These are phyloP conservation scores for Pseudomugil gertrudae DNA, from an alignment of 2,797 vertebrate genomes.

Conservation along the genomic window DNA sequence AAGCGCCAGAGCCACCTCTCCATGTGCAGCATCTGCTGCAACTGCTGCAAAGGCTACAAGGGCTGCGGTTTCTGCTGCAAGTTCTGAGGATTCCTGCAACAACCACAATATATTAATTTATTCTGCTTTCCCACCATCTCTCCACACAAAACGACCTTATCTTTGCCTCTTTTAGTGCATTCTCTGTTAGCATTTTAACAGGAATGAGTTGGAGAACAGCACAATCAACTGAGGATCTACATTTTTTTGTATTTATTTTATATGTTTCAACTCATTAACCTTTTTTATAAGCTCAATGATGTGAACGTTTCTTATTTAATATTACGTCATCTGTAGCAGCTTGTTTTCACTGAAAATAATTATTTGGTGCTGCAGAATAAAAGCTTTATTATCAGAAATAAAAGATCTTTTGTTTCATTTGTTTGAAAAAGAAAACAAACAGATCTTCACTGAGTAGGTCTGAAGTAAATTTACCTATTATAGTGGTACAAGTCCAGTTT, in stretches of 20 bases:
- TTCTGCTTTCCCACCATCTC: constrained; percentile 14
- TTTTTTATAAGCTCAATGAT: constrained; percentile 47
- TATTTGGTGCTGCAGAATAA: constrained; percentile 43
- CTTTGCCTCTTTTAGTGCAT: constrained; percentile 15
- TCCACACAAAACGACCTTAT: constrained; percentile 9
- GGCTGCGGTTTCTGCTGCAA: constrained; percentile 84
- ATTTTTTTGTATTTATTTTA: constrained; percentile 65
- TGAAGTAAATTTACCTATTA: neutral
- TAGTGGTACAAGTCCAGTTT: neutral
- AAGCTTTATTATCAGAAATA: constrained; percentile 15
- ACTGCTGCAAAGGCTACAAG: constrained; percentile 76
- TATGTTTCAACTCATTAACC: constrained; percentile 41
- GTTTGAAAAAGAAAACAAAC: neutral
- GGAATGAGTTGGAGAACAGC: constrained; percentile 32
- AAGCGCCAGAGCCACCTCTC: constrained; percentile 82
- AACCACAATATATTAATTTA: constrained; percentile 46
- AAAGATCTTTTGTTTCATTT: constrained; percentile 26
- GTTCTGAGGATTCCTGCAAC: constrained; percentile 62
- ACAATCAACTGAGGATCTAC: constrained; percentile 3
- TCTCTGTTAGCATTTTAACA: constrained; percentile 35
- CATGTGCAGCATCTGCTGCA: constrained; percentile 83
- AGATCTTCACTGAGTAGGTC: neutral
- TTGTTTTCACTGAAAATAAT: constrained; percentile 30
- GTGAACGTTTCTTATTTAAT: constrained; percentile 35
- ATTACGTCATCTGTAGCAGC: constrained; percentile 13